phyloP scores from a whole-genome alignment of 2,113 vertebrate species.

The Coryphaenoides rupestris region DNA sequence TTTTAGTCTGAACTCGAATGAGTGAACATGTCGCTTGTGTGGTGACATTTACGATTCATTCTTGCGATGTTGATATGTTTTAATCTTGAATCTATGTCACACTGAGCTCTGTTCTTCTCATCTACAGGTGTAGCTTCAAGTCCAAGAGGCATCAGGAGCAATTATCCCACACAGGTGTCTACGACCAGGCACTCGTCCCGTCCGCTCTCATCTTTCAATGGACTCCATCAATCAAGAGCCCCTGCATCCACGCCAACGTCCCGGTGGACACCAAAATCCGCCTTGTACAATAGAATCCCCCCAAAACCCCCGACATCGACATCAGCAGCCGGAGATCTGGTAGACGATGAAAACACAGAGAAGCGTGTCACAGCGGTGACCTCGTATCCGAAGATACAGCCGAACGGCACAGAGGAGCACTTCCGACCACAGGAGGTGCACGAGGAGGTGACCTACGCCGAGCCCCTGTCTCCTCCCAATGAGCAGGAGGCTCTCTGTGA shows the following conservation, averaged over 20 bases:
- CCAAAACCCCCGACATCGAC: not conserved
- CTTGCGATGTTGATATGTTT: not conserved
- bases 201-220: conserved; percentile 22
- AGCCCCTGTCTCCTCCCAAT: conserved; percentile 42
- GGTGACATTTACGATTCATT: not conserved
- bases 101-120: conserved; percentile 32
- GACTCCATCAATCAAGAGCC: conserved; percentile 11
- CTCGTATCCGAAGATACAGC: conserved; percentile 43
- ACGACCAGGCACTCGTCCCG: conserved; percentile 24
- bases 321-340: not conserved
- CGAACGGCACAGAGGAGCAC: conserved; percentile 40
- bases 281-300: not conserved
- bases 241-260: conserved; percentile 3
- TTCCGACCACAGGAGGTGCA: conserved; percentile 51
- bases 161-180: conserved; percentile 37
- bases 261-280: conserved; percentile 18
- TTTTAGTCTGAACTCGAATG: not conserved
- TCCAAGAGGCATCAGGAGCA: conserved; percentile 39
- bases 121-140: conserved; percentile 56
- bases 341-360: conserved; percentile 5
- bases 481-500: conserved; percentile 18
- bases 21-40: not conserved
- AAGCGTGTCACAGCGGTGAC: conserved; percentile 9
- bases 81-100: not conserved
- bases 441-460: conserved; percentile 43